Conservation (phyloP, 2,113 vertebrate genomes). For the Corydoras maculifer region DNA sequence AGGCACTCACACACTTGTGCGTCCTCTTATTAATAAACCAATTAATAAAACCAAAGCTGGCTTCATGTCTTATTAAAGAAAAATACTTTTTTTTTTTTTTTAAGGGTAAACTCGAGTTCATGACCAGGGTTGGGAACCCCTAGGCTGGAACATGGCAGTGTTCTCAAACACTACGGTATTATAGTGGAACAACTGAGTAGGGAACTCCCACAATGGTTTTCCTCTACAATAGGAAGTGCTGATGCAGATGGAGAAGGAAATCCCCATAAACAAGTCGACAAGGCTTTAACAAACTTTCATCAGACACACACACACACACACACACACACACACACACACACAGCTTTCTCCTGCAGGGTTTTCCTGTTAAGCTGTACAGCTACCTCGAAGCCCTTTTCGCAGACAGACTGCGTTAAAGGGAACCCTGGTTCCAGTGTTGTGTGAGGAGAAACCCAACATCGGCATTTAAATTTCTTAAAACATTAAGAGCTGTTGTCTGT, state of each 20-base stretch:
- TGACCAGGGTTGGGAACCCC: slow-evolving; percentile 11
- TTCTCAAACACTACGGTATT: neutral
- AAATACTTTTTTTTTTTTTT: neutral
- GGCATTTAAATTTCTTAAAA: slow-evolving; percentile 49
- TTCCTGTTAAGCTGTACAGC: slow-evolving; percentile 48
- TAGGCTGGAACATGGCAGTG: neutral
- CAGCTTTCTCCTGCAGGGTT: slow-evolving; percentile 17
- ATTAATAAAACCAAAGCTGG: neutral
- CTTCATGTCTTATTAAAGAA: neutral
- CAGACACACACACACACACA: neutral
- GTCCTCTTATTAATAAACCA: too few species aligned
- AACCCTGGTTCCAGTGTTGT: slow-evolving; percentile 55
- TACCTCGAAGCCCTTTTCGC: slow-evolving; percentile 51
- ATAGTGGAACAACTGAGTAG: slow-evolving; percentile 32
- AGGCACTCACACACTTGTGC: too few species aligned
- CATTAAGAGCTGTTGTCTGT: slow-evolving; percentile 53
- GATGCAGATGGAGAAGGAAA: slow-evolving; percentile 53
- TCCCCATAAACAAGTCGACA: slow-evolving; percentile 47
- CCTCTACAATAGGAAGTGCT: slow-evolving; percentile 37
- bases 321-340: slow-evolving; percentile 20
- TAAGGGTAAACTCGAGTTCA: neutral
- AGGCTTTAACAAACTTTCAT: slow-evolving; percentile 4
- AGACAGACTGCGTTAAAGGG: slow-evolving; percentile 56
- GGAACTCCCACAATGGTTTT: slow-evolving; percentile 52
- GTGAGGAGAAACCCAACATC: slow-evolving; percentile 51